Percentiles rank a stretch among this genome's conserved stretches.
phyloP scores from a whole-genome alignment of 2,888 invertebrate genomes.

The Spodoptera littoralis region DNA sequence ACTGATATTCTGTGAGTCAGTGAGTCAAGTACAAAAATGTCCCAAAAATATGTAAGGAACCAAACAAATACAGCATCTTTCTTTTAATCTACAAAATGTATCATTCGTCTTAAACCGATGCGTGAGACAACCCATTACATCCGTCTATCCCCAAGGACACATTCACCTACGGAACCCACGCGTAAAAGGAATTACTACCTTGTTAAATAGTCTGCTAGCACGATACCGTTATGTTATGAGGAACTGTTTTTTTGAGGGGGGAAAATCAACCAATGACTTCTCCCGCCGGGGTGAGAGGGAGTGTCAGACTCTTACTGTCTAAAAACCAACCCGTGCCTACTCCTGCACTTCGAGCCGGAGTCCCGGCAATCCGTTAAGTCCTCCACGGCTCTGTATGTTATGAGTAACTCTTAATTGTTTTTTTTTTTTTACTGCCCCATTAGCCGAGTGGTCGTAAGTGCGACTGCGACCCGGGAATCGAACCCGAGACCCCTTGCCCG shows the following conservation, averaged over 20 bases:
- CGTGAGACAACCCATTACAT: conserved; percentile 54
- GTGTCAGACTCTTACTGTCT: too few species aligned
- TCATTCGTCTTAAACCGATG: conserved; percentile 41
- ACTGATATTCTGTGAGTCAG: too few species aligned
- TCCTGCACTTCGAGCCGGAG: too few species aligned
- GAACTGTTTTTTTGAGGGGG: too few species aligned
- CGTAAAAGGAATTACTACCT: conserved; percentile 43
- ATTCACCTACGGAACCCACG: conserved; percentile 36
- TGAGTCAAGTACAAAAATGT: too few species aligned
- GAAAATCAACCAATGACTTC: too few species aligned
- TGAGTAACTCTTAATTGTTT: conserved; percentile 18
- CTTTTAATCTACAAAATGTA: conserved; percentile 51
- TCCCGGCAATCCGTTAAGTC: too few species aligned
- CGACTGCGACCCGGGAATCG: too few species aligned
- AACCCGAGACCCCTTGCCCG: too few species aligned
- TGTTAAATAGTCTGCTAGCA: conserved; percentile 46
- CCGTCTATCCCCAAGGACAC: conserved; percentile 46
- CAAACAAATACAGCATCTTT: conserved; percentile 38
- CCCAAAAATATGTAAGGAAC: conserved; percentile 13
- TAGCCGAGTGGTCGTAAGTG: conserved; percentile 4
- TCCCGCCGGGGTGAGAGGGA: too few species aligned
- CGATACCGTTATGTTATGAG: conserved; percentile 25
- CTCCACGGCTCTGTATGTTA: background rate
- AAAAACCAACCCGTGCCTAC: too few species aligned
- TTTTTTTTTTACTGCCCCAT: conserved; percentile 5